These are phyloP conservation scores for Periophthalmus modestus DNA, from an alignment of 2,113 vertebrate genomes.

Conservation along the genomic window DNA sequence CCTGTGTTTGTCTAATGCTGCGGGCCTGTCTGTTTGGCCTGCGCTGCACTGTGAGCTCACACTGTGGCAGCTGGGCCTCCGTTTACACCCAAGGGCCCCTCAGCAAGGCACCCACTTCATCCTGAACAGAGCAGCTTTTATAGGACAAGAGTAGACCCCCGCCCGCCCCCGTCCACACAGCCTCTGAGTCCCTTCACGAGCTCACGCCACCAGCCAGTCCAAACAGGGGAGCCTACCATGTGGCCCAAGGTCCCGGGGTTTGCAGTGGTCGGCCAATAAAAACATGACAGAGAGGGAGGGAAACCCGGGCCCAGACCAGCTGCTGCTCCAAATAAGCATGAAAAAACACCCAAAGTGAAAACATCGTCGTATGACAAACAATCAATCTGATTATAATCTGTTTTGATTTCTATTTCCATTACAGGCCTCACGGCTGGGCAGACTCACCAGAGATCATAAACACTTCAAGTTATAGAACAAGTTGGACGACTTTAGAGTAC, in stretches of 20 bases:
- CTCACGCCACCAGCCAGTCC: constrained; percentile 62
- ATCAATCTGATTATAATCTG: constrained; percentile 52
- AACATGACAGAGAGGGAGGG: constrained; percentile 71
- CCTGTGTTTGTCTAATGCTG: constrained; percentile 41
- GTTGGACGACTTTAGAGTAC: constrained; percentile 12
- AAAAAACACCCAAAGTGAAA: constrained; percentile 57
- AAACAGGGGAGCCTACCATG: constrained; percentile 65
- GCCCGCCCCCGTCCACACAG: constrained; percentile 13
- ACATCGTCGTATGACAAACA: constrained; percentile 54
- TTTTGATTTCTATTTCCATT: constrained; percentile 51
- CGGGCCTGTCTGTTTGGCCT: constrained; percentile 49
- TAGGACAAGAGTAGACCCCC: constrained; percentile 55
- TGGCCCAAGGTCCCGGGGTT: constrained; percentile 52
- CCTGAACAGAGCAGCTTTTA: constrained; percentile 77
- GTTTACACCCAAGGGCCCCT: constrained; percentile 57
- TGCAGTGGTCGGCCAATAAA: constrained; percentile 63
- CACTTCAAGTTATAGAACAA: constrained; percentile 24
- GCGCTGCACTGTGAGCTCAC: constrained; percentile 51
- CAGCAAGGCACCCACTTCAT: constrained; percentile 66
- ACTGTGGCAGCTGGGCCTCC: constrained; percentile 51
- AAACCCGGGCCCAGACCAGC: constrained; percentile 66
- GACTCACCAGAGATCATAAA: constrained; percentile 41
- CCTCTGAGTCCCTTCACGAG: constrained; percentile 55
- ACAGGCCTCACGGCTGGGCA: constrained; percentile 34
- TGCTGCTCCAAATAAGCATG: constrained; percentile 67